phyloP scores from a whole-genome alignment of 2,113 vertebrate species.

The Ancistrus triradiatus region DNA sequence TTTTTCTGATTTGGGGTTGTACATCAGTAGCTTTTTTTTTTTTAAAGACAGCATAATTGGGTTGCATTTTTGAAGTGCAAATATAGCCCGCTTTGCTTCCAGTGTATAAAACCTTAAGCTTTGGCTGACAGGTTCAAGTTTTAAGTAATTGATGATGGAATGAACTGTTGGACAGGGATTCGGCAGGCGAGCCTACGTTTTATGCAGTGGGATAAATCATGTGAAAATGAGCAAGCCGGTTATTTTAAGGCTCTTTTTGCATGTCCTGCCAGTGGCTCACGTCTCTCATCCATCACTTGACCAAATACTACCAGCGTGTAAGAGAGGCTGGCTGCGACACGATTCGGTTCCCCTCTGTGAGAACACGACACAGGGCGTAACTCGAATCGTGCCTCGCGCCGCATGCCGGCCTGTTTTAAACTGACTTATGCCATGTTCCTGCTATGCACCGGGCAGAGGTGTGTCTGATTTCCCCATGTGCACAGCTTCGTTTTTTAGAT shows the following conservation, averaged over 20 bases:
- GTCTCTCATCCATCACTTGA: conserved; percentile 47
- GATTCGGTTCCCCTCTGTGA: conserved; percentile 58
- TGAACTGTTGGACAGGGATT: not conserved
- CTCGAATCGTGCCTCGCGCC: conserved; percentile 48
- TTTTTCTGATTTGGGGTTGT: no score
- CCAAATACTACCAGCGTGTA: conserved; percentile 62
- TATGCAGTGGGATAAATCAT: conserved; percentile 22
- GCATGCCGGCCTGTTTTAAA: conserved; percentile 27
- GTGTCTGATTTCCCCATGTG: no score
- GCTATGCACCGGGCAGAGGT: no score
- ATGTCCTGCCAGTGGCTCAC: conserved; percentile 52
- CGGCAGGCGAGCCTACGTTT: not conserved
- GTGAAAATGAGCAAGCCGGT: conserved; percentile 29
- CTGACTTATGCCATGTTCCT: conserved; percentile 1
- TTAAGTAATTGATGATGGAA: conserved; percentile 21
- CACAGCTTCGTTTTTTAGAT: no score
- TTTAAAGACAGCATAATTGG: no score
- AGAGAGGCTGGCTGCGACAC: conserved; percentile 59
- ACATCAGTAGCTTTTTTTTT: not conserved
- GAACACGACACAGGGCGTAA: conserved; percentile 58
- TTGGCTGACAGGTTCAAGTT: no score
- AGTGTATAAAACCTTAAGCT: conserved; percentile 17
- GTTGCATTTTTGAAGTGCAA: not conserved
- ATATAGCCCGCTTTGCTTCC: not conserved
- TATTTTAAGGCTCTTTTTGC: conserved; percentile 51